phyloP scores from a whole-genome alignment of 2,113 vertebrate genomes.

The Oreochromis spilurus region DNA sequence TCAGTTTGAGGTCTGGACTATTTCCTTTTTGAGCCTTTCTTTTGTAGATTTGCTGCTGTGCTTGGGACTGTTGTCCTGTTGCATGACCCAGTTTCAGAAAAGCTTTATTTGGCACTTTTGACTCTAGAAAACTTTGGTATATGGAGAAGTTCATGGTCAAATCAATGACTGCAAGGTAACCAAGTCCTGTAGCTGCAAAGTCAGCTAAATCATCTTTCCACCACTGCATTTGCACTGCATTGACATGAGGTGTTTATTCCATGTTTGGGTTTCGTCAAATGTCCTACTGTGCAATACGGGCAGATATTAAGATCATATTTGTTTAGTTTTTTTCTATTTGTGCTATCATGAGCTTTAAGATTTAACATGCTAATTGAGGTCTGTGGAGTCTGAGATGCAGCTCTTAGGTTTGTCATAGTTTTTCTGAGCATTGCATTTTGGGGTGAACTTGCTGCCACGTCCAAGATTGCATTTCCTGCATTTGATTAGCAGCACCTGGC shows the following conservation, averaged over 20 bases:
- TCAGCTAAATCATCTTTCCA: background rate
- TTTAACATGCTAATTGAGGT: background rate
- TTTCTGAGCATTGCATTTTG: background rate
- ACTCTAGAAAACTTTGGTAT: background rate
- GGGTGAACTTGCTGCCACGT: background rate
- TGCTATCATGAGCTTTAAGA: fast-evolving
- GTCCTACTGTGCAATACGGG: fast-evolving
- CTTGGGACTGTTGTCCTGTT: background rate
- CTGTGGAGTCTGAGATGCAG: background rate
- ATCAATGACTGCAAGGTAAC: background rate
- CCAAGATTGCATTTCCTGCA: fast-evolving
- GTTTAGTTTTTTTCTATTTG: background rate
- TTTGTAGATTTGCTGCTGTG: background rate
- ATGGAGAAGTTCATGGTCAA: background rate
- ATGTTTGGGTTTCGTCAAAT: fast-evolving
- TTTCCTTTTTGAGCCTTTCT: fast-evolving
- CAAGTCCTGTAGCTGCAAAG: background rate
- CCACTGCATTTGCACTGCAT: background rate
- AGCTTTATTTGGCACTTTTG: background rate
- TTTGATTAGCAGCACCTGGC: background rate
- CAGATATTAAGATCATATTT: background rate
- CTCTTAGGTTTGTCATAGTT: background rate
- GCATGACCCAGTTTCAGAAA: background rate
- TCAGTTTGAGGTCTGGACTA: background rate
- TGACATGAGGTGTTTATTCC: background rate